A percentile compares a stretch with the other conserved stretches of the same genome.
Conservation (phyloP, 1,140 invertebrate species). For the Drosophila nikananu region DNA sequence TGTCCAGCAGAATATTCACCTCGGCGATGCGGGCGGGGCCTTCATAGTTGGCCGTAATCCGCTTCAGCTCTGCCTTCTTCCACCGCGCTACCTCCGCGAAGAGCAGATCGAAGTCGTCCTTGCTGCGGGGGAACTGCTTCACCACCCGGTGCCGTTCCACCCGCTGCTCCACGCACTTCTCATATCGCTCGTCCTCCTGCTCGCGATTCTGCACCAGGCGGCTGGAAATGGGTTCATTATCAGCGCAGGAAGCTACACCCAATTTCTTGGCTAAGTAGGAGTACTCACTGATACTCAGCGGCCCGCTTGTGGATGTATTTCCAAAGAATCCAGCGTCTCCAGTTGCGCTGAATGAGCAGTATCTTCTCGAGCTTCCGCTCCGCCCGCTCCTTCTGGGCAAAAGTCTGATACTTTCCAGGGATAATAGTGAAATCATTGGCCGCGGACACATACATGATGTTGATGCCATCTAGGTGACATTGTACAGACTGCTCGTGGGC, state of each 20-base stretch:
- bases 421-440: conserved; percentile 66
- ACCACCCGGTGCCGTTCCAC: conserved; percentile 85
- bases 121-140: conserved; percentile 86
- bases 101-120: conserved; percentile 87
- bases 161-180: conserved; percentile 65
- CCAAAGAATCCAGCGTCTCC: conserved; percentile 72
- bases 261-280: conserved; percentile 24
- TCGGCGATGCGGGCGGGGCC: conserved; percentile 86
- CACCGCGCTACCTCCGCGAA: conserved; percentile 87
- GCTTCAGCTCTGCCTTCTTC: conserved; percentile 86
- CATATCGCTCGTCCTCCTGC: conserved; percentile 56
- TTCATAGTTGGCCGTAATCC: conserved; percentile 86
- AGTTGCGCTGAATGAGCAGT: conserved; percentile 79
- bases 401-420: conserved; percentile 76
- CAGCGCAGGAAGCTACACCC: neutral
- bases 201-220: conserved; percentile 66
- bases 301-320: conserved; percentile 80
- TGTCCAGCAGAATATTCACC: conserved; percentile 87
- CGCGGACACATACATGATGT: conserved; percentile 66
- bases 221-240: conserved; percentile 20
- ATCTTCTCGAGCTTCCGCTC: conserved; percentile 75
- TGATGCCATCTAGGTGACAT: conserved; percentile 73
- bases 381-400: conserved; percentile 67
- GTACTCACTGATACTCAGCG: conserved; percentile 81
- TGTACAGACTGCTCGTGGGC: conserved; percentile 79